Conservation (phyloP, 1,140 invertebrate species). For the Hycleus phaleratus region DNA sequence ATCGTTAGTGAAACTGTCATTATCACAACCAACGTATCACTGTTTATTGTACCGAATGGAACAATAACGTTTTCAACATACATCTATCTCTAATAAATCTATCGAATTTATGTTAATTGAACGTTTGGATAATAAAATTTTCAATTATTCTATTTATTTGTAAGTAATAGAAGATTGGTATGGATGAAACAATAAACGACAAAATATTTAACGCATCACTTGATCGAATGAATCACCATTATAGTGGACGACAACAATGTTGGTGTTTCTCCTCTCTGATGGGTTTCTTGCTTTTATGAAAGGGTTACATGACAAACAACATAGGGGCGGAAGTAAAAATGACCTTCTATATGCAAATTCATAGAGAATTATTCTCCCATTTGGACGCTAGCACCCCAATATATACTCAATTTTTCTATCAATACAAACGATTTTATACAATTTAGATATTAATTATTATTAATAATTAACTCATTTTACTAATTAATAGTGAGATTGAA, state of each 20-base stretch:
- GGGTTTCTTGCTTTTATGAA: conserved; percentile 30
- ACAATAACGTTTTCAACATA: conserved; percentile 19
- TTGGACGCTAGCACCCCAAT: conserved; percentile 19
- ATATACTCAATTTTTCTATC: too few species aligned
- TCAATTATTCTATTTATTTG: too few species aligned
- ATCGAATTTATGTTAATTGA: conserved; percentile 18
- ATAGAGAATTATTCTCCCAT: conserved; percentile 36
- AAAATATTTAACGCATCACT: conserved; percentile 13
- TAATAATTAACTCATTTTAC: too few species aligned
- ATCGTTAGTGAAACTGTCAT: conserved; percentile 12
- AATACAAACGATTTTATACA: too few species aligned
- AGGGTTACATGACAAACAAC: conserved; percentile 38
- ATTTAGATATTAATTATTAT: too few species aligned
- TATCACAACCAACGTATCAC: conserved; percentile 10
- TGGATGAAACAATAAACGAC: background rate
- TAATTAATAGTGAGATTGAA: too few species aligned
- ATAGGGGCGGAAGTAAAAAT: conserved; percentile 39
- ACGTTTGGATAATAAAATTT: background rate
- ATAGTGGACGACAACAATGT: background rate
- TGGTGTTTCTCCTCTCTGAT: conserved; percentile 13
- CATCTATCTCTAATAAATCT: background rate
- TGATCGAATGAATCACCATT: conserved; percentile 8
- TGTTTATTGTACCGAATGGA: conserved; percentile 14
- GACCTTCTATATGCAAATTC: conserved; percentile 38
- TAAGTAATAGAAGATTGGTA: background rate